phyloP scores from a whole-genome alignment of 2,797 vertebrate species.

The Okamejei kenojei region DNA sequence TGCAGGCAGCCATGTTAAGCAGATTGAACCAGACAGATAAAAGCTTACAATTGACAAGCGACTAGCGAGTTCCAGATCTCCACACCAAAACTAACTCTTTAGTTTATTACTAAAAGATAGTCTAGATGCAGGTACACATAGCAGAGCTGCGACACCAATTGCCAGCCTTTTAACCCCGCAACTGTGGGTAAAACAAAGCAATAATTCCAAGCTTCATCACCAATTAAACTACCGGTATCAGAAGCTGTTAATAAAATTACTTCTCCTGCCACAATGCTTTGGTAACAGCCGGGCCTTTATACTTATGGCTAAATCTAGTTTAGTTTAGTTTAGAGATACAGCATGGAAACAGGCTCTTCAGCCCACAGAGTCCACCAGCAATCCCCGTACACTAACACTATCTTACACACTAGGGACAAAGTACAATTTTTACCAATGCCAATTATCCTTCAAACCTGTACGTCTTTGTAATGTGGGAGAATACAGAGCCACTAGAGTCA shows the following conservation, averaged over 20 bases:
- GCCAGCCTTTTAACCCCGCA: background rate
- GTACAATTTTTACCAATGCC: too few relatives aligned
- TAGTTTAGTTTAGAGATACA: too few relatives aligned
- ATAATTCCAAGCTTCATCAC: background rate
- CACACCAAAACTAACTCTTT: background rate
- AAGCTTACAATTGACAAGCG: background rate
- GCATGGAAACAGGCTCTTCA: too few relatives aligned
- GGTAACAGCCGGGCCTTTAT: background rate
- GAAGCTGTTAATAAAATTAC: background rate
- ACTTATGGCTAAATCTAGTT: background rate
- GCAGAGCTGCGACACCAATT: background rate
- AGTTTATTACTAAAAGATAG: background rate
- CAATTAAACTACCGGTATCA: background rate
- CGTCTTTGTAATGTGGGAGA: too few relatives aligned
- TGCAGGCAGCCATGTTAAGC: slow-evolving; percentile 8
- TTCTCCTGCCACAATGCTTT: background rate
- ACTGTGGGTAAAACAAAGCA: background rate
- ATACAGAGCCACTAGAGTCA: too few relatives aligned
- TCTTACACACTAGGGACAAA: too few relatives aligned
- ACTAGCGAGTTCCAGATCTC: background rate
- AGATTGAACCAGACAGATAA: background rate
- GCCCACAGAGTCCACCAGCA: too few relatives aligned
- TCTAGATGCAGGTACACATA: background rate
- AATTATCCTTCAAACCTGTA: too few relatives aligned
- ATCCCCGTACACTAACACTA: too few relatives aligned